phyloP scores from a whole-genome alignment of 2,888 invertebrate species.

The Tinea pellionella region DNA sequence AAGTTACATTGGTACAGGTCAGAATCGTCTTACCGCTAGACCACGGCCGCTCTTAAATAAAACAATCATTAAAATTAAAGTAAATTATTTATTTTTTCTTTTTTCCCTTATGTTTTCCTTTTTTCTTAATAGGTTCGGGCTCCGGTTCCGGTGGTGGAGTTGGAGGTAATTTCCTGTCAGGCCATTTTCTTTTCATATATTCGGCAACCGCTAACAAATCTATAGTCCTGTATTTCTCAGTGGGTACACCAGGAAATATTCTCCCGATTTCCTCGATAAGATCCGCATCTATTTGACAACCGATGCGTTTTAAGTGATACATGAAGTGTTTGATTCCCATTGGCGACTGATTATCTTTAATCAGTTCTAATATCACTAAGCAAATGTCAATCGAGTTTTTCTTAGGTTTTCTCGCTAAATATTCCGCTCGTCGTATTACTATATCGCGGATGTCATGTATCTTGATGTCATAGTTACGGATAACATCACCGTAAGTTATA shows the following conservation, averaged over 20 bases:
- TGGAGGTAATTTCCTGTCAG: slow-evolving; percentile 36
- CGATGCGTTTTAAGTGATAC: slow-evolving; percentile 20
- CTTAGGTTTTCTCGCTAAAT: slow-evolving; percentile 29
- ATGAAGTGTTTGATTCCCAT: slow-evolving; percentile 29
- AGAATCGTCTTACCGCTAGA: too few relatives aligned
- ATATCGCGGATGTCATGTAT: slow-evolving; percentile 35
- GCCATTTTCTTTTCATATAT: slow-evolving; percentile 42
- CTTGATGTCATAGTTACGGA: slow-evolving; percentile 19
- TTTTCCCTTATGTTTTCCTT: not conserved
- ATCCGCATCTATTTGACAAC: slow-evolving; percentile 29
- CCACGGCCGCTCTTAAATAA: too few relatives aligned
- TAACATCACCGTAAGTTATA: slow-evolving; percentile 33
- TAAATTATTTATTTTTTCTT: not conserved
- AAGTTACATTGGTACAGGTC: too few relatives aligned
- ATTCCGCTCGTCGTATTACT: slow-evolving; percentile 37
- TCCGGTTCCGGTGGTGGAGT: slow-evolving; percentile 37
- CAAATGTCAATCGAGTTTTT: slow-evolving; percentile 33
- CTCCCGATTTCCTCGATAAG: slow-evolving; percentile 31
- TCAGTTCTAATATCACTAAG: slow-evolving; percentile 27
- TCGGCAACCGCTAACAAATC: slow-evolving; percentile 31
- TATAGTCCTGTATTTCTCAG: slow-evolving; percentile 30
- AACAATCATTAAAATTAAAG: not conserved
- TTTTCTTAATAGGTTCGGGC: slow-evolving; percentile 13
- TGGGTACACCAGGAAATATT: slow-evolving; percentile 27
- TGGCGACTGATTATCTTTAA: slow-evolving; percentile 28